Conservation (phyloP, 2,113 vertebrate genomes). For the Poecile atricapillus region DNA sequence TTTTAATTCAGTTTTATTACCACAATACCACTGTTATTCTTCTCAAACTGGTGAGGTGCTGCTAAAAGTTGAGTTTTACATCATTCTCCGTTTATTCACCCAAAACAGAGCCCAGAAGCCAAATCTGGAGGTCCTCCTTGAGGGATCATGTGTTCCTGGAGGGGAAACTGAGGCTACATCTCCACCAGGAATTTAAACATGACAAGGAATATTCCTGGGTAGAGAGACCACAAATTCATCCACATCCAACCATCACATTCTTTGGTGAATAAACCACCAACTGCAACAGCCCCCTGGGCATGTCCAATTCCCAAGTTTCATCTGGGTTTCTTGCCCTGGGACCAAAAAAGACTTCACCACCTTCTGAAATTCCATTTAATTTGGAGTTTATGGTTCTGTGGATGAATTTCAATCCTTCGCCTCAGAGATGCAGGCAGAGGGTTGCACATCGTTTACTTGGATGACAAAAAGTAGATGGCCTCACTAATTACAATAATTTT, state of each 20-base stretch:
- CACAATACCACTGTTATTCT: fast-evolving
- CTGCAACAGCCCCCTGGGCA: neutral
- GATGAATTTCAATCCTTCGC: neutral
- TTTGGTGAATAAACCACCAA: neutral
- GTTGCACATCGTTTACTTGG: fast-evolving
- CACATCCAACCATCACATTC: fast-evolving
- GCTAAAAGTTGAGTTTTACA: neutral
- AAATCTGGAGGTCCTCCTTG: neutral
- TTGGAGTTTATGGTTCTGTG: fast-evolving
- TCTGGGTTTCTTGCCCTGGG: neutral
- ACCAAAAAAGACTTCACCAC: neutral
- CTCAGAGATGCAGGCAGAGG: neutral
- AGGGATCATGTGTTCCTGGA: neutral
- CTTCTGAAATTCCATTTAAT: neutral
- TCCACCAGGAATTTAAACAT: neutral
- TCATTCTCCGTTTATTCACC: neutral
- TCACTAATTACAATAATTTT: neutral
- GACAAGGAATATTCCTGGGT: fast-evolving
- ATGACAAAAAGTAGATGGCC: neutral
- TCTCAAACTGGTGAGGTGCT: neutral
- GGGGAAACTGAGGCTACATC: neutral
- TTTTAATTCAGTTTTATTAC: neutral
- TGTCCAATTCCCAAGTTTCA: neutral
- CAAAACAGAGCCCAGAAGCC: neutral
- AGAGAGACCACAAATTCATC: neutral